phyloP scores from a whole-genome alignment of 2,797 vertebrate species.

The Acanthiza pusilla region DNA sequence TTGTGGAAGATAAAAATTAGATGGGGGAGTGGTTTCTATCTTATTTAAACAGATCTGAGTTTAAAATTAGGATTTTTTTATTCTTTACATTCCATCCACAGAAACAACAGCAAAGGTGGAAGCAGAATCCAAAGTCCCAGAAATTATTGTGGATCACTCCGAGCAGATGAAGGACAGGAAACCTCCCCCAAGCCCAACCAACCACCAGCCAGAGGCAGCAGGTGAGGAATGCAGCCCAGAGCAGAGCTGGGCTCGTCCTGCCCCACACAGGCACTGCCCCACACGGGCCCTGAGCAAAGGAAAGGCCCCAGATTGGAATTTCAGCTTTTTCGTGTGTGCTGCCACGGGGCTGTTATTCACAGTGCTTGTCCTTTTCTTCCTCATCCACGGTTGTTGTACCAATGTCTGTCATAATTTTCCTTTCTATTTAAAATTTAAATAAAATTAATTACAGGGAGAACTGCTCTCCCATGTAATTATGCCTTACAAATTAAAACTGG shows the following conservation, averaged over 20 bases:
- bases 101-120: neutral
- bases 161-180: slow-evolving; percentile 13
- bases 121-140: neutral
- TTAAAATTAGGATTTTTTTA: neutral
- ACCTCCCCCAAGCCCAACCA: neutral
- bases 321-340: neutral
- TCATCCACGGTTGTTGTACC: neutral
- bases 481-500: neutral
- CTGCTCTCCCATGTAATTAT: neutral
- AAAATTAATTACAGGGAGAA: neutral
- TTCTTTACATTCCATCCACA: neutral
- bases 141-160: neutral
- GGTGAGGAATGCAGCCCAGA: neutral
- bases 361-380: neutral
- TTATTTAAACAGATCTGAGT: neutral
- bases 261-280: neutral
- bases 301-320: rapidly evolving
- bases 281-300: no score
- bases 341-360: rapidly evolving
- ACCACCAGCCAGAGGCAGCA: neutral
- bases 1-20: neutral
- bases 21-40: neutral
- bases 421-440: neutral
- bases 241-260: neutral
- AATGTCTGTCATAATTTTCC: neutral